Conservation (phyloP, 2,888 invertebrate species). For the Cataglyphis livida region DNA sequence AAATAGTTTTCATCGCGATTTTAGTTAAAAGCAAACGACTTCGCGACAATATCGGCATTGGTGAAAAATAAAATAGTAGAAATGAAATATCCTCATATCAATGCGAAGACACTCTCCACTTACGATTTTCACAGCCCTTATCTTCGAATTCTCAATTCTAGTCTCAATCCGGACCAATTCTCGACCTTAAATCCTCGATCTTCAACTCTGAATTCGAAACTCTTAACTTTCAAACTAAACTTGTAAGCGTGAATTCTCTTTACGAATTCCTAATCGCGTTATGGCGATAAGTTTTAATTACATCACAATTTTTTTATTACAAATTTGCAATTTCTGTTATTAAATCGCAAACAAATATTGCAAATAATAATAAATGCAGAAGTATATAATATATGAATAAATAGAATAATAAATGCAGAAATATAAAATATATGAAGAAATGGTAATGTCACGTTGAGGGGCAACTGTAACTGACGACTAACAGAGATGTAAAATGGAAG, state of each 20-base stretch:
- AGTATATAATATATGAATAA: neutral
- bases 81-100: constrained; percentile 7
- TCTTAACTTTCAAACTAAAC: neutral
- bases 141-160: neutral
- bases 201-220: neutral
- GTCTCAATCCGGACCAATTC: neutral
- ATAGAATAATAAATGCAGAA: neutral
- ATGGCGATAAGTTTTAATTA: neutral
- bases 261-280: neutral
- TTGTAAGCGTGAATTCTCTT: neutral
- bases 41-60: neutral
- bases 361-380: neutral
- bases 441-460: neutral
- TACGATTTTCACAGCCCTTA: neutral
- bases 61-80: constrained; percentile 1
- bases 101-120: neutral
- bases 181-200: constrained; percentile 14
- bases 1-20: neutral
- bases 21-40: neutral
- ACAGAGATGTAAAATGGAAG: constrained; percentile 12
- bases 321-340: neutral
- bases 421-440: neutral
- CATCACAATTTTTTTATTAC: neutral
- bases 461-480: constrained; percentile 2
- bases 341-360: neutral